phyloP scores from a whole-genome alignment of 2,888 invertebrate genomes.

The Melitaea athalia region DNA sequence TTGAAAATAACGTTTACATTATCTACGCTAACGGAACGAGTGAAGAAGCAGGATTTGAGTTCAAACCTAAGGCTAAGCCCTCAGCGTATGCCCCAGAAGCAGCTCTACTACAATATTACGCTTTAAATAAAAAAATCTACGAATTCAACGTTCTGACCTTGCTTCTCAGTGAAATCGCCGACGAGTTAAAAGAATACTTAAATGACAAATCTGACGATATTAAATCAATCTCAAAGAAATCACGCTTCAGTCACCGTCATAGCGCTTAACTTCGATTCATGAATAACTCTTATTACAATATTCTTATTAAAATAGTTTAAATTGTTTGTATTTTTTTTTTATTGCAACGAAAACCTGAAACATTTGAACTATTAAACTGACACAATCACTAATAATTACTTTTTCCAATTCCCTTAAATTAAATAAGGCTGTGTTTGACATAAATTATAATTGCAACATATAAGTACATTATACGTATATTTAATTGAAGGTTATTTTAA shows the following conservation, averaged over 20 bases:
- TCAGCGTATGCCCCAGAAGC: conserved; percentile 59
- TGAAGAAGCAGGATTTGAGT: conserved; percentile 45
- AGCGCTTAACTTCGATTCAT: not conserved
- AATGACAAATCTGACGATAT: conserved; percentile 47
- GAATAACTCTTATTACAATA: not conserved
- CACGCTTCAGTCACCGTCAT: not conserved
- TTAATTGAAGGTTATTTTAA: too few species aligned
- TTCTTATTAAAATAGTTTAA: not conserved
- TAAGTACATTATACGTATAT: too few species aligned
- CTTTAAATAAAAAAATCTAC: conserved; percentile 63
- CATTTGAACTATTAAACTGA: too few species aligned
- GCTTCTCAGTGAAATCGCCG: conserved; percentile 36
- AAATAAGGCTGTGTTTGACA: too few species aligned
- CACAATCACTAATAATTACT: too few species aligned
- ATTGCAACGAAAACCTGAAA: too few species aligned
- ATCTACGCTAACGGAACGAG: conserved; percentile 54
- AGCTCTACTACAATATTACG: conserved; percentile 58
- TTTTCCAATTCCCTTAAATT: too few species aligned
- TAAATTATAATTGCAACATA: too few species aligned
- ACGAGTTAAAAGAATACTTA: conserved; percentile 49
- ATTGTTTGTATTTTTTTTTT: not conserved
- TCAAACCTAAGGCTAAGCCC: conserved; percentile 48
- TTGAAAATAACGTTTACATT: conserved; percentile 51
- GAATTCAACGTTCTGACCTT: conserved; percentile 54
- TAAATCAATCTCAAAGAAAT: conserved; percentile 29